Evolutionary conservation across 2,888 invertebrate genomes (phyloP), one percentile per base, ranked within the genome.

Genomic region (Eupithecia pulchellata): DNA sequence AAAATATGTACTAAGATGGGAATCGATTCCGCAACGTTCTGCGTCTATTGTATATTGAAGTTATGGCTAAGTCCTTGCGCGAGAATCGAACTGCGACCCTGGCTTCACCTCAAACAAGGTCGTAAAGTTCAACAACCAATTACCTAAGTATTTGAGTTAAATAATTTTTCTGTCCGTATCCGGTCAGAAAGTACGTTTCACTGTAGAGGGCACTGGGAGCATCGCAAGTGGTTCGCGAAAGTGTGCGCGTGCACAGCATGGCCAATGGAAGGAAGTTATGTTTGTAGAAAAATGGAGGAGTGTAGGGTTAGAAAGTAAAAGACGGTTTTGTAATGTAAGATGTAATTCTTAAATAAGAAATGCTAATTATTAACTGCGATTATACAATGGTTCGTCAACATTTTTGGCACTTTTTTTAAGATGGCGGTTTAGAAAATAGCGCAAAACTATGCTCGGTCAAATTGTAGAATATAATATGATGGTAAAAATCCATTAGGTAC

Each of bases 171-270:
- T 34, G 78, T 83, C 82, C 86, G 86, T 75, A 91, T 92, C 93
- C 92, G 91, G 90, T 87, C 90, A 84, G 93, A 93, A 92, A 93
- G 93, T 89, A 84, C 79, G 86, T 91, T 92, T 92, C 92, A 89
- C 92, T 83, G 83, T 82, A 84, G 83, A 84, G 82, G 82, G 83
- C 85, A 83, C 86, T 84, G 70, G 75, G 76, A 81, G 92, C 90
- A 91, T 90, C 84, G 79, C 83, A 86, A 85, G 77, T 78, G 81
- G 77, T 76, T 79, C 84, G 87, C 84, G 91, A 91, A 91, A 91
- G 91, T 87, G 81, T 64, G 77, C 75, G 77, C 84, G 86, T 81
- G 89, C 69, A 60, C 63, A 36, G 90, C 82, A 89, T 91, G 75
- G 66, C 75, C 82, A 89, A 76, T 77, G 80, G 72, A 74, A 78